Evolutionary conservation across 1,140 invertebrate species (phyloP).

Genomic region (Metopolophium dirhodum): DNA sequence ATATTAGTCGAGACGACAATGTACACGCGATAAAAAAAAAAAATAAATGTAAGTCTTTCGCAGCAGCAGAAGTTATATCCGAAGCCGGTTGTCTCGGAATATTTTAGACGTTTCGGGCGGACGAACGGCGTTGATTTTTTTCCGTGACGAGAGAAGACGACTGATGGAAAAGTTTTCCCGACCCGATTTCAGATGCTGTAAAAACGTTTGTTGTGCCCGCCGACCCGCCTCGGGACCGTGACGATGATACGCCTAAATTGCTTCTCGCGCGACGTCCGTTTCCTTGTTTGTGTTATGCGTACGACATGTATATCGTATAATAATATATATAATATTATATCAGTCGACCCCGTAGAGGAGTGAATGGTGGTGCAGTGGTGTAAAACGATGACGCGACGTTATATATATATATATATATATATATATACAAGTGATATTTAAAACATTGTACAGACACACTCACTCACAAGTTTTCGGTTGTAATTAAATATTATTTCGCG

Average conservation of each 20-base stretch:
- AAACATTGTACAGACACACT: not conserved
- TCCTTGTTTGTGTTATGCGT: not conserved
- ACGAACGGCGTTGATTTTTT: not conserved
- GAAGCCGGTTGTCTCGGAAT: not conserved
- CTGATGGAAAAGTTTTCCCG: not conserved
- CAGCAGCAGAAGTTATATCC: not conserved
- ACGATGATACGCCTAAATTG: not conserved
- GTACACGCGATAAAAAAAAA: not conserved
- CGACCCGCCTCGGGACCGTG: not conserved
- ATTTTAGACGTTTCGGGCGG: not conserved
- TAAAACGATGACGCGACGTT: not conserved
- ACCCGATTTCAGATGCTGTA: not conserved
- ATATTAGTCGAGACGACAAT: not conserved
- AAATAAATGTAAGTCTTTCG: not conserved
- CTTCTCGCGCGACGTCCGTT: not conserved
- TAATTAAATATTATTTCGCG: conserved; percentile 39
- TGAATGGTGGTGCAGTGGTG: not conserved
- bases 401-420: not conserved
- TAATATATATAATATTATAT: not conserved
- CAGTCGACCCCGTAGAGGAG: not conserved
- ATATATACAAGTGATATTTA: not conserved
- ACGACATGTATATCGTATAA: no score
- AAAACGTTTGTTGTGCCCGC: not conserved
- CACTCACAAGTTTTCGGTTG: not conserved
- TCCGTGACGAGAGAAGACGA: not conserved